These are phyloP conservation scores for Rhinatrema bivittatum DNA, from an alignment of 2,797 vertebrate species.

Conservation along the genomic window DNA sequence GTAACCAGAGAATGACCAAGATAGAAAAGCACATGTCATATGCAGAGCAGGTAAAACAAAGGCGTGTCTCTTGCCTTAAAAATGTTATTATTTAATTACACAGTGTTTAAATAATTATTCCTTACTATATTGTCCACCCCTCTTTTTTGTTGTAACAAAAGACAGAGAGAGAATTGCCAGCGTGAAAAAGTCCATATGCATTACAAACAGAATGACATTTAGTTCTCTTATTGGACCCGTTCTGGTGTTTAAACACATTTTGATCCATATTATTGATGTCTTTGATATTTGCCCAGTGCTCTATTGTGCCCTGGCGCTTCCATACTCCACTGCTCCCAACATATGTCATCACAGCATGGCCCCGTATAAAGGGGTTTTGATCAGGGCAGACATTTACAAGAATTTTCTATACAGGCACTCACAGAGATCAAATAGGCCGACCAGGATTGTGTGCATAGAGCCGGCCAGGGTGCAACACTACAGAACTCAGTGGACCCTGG, in stretches of 20 bases:
- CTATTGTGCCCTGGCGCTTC: conserved; percentile 16
- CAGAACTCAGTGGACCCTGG: conserved; percentile 26
- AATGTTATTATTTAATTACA: too few species aligned
- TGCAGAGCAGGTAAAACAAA: too few species aligned
- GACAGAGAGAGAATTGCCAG: too few species aligned
- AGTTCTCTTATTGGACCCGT: not conserved
- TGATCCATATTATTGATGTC: not conserved
- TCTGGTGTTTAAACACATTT: conserved; percentile 1
- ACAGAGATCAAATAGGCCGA: conserved; percentile 45
- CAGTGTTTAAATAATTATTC: too few species aligned
- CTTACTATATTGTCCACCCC: too few species aligned
- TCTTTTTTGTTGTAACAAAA: too few species aligned
- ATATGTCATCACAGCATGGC: conserved; percentile 1
- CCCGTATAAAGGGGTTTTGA: conserved; percentile 36
- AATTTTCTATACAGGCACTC: conserved; percentile 20
- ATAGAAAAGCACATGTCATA: too few species aligned
- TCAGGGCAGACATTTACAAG: conserved; percentile 19
- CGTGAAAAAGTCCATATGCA: conserved; percentile 1
- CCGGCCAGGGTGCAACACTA: conserved; percentile 19
- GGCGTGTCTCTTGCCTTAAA: too few species aligned
- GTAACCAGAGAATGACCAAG: too few species aligned
- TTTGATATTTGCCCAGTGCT: conserved; percentile 4
- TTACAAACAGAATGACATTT: not conserved
- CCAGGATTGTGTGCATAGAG: conserved; percentile 26
- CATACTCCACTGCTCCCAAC: conserved; percentile 18